Base-by-base conservation (phyloP, 2,113 vertebrate genomes). In the Sterna hirundo region DNA sequence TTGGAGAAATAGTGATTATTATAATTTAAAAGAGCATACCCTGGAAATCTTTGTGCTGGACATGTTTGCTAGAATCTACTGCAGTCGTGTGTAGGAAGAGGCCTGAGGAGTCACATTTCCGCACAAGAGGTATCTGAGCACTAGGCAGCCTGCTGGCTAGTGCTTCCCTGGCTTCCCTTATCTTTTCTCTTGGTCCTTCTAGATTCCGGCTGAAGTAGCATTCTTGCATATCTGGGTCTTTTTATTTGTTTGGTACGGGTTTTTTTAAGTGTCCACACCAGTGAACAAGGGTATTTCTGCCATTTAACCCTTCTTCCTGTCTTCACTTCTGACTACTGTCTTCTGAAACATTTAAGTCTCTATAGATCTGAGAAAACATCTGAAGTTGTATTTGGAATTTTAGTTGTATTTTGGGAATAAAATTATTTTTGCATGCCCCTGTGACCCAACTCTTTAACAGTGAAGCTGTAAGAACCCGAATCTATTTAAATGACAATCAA, bases 51-150 rank as follows among this genome's bases (percentile, higher is more conserved):
- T 93, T 40, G 17, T 29, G 17, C 9, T 64, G 19, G 15, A 36
- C 16, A 2, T 6, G 5, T 58, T 74, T 83, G 10, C 42, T 76
- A 5, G 52, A 46, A 40, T 76, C 44, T 29, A 3, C 25, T 51
- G 29, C 8, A 47, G 40, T 6, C 0, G 0, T 22, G 23, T 72
- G 7, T 52, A 8, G 29, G 34, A 42, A n/a, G 11, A 83, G 42
- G 25, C 46, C 36, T 16, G 46, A 54, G 47, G 25, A 46, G 14
- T 79, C 19, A 7, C 1, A 1, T 70, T 84, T 22, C 25, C 6
- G 4, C 19, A 20, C 34, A 47, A 6, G 21, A 47, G 36, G 9
- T 47, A 8, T 20, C 62, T 47, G 58, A 29, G 21, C 34, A 49
- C 36, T 22, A 40, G 76, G 19, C 44, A 91, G 20, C 29, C 69